These are phyloP conservation scores for Eretmochelys imbricata DNA, from an alignment of 2,113 vertebrate genomes.

Conservation along the genomic window DNA sequence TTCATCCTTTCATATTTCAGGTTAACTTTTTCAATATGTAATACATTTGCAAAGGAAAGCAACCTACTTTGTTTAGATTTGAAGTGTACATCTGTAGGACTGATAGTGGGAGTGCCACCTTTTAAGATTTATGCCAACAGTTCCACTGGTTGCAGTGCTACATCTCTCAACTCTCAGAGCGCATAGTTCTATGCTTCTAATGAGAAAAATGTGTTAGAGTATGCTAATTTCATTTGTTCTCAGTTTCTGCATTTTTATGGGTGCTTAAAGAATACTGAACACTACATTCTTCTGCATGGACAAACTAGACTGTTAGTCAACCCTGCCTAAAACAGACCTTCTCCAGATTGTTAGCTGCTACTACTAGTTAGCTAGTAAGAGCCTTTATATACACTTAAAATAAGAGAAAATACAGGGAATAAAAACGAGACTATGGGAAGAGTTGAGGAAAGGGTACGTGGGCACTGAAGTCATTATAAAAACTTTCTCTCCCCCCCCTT, in stretches of 20 bases:
- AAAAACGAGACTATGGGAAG: background rate
- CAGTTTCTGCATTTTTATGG: background rate
- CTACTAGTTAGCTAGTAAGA: background rate
- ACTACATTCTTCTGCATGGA: background rate
- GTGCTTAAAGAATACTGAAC: background rate
- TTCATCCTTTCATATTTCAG: background rate
- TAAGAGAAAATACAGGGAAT: background rate
- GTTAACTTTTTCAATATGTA: too few species aligned
- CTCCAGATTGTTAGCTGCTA: background rate
- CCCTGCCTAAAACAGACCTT: background rate
- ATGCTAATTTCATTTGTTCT: background rate
- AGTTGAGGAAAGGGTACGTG: background rate
- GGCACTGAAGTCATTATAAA: background rate
- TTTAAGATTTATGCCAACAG: background rate
- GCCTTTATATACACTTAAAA: background rate
- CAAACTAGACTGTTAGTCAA: background rate
- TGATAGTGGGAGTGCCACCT: too few species aligned
- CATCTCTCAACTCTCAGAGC: too few species aligned
- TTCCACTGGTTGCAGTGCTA: background rate
- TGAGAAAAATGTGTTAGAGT: background rate
- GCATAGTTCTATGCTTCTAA: background rate
- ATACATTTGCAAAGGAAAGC: too few species aligned
- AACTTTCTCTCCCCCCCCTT: too few species aligned
- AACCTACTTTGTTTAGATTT: background rate
- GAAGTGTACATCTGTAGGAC: background rate